Base-by-base conservation (phyloP, 1,140 invertebrate species). In the fruit fly (Drosophila melanogaster) region DNA sequence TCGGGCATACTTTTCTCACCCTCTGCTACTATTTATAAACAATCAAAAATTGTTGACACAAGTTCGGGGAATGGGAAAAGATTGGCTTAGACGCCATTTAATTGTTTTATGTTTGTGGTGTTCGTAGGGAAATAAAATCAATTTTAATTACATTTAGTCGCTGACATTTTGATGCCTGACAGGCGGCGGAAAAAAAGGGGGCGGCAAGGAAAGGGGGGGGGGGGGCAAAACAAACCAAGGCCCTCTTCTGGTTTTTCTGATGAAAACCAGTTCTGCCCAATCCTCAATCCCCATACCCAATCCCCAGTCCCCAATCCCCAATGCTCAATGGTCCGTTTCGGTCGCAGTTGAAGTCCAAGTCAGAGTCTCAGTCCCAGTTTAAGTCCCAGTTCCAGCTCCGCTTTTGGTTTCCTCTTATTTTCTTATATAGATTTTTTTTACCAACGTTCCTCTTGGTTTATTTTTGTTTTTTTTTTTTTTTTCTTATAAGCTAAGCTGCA, bases 101-200 rank as follows among this genome's bases (percentile, higher is more conserved):
- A 87, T 87, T 87, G 83, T 84, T 83, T 83, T 83, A 83, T 83
- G 64, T 74, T 38, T 19, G 41, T 19, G 43, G n/a, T 60, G 62
- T 64, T 76, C 62, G 51, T 54, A 72, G 43, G 72, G 58, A 78
- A 75, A 64, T 71, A 70, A 84, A 84, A 84, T 79, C 76, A 84
- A 87, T 90, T 87, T 87, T 89, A 83, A 87, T 89, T 89, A 75
- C 79, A 81, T 81, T 78, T 78, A 51, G 37, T 37, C 66, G 81
- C 59, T 86, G 81, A 84, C 76, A 83, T 84, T 79, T 84, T 41
- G 12, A 73, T 58, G 41, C 51, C 38, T 50, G 49, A 46, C 51
- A 22, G 12, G 37, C 15, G 7, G 15, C 17, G 14, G 8, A 19
- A 6, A 38, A 30, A 53, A 37, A 37, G 14, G 35, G 35, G 11